A percentile compares a stretch with the other conserved stretches of the same genome.
Evolutionary conservation across 2,797 vertebrate species (phyloP).

Genomic region (Urophycis tenuis): DNA sequence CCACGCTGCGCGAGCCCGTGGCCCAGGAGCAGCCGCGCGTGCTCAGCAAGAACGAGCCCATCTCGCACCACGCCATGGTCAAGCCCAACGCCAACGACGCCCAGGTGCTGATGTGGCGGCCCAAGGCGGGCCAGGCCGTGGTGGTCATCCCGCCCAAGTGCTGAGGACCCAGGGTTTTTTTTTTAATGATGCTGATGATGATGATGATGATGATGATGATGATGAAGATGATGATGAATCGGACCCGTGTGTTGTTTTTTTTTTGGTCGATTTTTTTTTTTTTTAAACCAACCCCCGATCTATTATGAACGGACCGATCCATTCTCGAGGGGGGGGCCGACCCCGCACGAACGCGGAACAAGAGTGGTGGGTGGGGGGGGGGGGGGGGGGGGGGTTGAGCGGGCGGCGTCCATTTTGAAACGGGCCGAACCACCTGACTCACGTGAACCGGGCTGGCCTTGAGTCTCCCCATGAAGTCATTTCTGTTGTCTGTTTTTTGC

Average conservation of each 20-base stretch:
- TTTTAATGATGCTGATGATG: too few species aligned
- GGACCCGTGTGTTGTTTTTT: neutral
- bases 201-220: too few species aligned
- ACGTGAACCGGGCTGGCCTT: conserved; percentile 12
- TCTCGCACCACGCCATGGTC: conserved; percentile 87
- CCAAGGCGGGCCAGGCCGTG: conserved; percentile 78
- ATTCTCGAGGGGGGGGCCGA: too few species aligned
- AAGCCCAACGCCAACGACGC: conserved; percentile 99
- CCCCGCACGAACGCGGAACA: too few species aligned
- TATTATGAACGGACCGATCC: neutral
- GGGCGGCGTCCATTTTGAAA: neutral
- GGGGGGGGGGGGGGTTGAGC: too few species aligned
- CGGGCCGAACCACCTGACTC: neutral
- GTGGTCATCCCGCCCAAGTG: conserved; percentile 96
- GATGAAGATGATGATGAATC: too few species aligned
- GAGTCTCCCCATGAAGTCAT: conserved; percentile 1
- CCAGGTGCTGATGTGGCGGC: conserved; percentile 99
- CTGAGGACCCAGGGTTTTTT: conserved; percentile 53
- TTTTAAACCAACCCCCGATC: too few species aligned
- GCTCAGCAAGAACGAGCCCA: conserved; percentile 86
- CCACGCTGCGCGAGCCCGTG: conserved; percentile 79
- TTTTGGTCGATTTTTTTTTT: too few species aligned
- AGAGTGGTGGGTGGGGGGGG: too few species aligned
- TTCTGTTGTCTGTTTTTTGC: conserved; percentile 25
- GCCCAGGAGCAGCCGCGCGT: conserved; percentile 89